Base-by-base conservation (phyloP, 2,113 vertebrate species). In the Pteronura brasiliensis region DNA sequence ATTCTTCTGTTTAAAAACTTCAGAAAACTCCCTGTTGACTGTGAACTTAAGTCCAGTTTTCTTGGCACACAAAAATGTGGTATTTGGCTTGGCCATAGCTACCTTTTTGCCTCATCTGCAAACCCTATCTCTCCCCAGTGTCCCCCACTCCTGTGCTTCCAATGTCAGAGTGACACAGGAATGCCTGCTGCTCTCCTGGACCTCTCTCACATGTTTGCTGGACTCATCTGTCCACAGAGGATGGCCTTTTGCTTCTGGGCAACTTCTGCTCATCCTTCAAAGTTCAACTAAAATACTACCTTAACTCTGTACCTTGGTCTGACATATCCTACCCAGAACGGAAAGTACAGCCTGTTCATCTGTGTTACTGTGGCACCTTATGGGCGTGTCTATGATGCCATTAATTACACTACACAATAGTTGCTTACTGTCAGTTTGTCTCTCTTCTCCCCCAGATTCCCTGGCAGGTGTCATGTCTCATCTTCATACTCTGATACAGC, bases 321-420 rank as follows among this genome's bases (percentile, higher is more conserved):
- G 55, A 49, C 27, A 27, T 42, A 39, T 57, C 42, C 52, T 42
- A 8, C 31, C 18, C 42, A 42, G 55, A 34, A 65, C 3, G 8
- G 77, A 55, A 57, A 34, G 25, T 34, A 4, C n/a, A 63, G 57
- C 25, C 47, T 63, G 1, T 29, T 67, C 34, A 3, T 47, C 83
- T 63, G 67, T 72, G 27, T 57, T 63, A 57, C n/a, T 4, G 0
- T 49, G 81, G 55, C 76, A 69, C 23, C 13, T 6, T 42, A 3
- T 1, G 2, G 27, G 9, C 20, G 4, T 80, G 65, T 59, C 23
- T 72, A 0, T 57, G 49, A 3, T 36, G 18, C 34, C 39, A 6
- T 17, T 27, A 57, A 71, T 44, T 12, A 4, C 5, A 0, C 31
- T 12, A 4, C 3, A 23, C 7, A 11, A 0, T n/a, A 13, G 25